Percentiles rank a stretch among this genome's conserved stretches.
These are phyloP conservation scores for Hofmannophila pseudospretella DNA, from an alignment of 2,888 invertebrate genomes.

Conservation along the genomic window DNA sequence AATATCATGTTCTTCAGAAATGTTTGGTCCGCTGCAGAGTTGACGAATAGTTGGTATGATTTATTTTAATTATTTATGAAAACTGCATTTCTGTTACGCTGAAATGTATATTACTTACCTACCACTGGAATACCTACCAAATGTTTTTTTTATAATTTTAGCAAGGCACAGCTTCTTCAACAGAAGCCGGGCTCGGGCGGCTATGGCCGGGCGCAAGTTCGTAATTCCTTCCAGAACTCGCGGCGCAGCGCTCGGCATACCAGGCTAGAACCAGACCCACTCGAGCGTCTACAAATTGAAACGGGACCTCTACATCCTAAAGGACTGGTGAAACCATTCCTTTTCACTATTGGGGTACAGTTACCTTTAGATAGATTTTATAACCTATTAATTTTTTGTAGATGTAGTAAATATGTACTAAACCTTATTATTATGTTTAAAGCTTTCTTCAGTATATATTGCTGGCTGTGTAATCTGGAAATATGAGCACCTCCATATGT, in stretches of 20 bases:
- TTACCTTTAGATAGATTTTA: constrained; percentile 27
- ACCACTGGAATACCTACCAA: no score
- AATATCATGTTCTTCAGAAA: constrained; percentile 57
- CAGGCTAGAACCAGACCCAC: constrained; percentile 44
- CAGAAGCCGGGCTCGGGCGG: constrained; percentile 16
- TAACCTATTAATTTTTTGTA: no score
- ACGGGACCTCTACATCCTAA: constrained; percentile 57
- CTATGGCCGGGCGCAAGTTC: constrained; percentile 39
- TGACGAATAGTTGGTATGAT: constrained; percentile 53
- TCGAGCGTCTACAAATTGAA: constrained; percentile 60
- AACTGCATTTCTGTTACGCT: no score
- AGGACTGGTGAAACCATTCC: constrained; percentile 78
- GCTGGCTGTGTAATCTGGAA: constrained; percentile 2
- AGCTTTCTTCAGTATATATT: not conserved
- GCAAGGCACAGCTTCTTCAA: constrained; percentile 26
- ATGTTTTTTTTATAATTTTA: constrained; percentile 18
- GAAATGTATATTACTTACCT: no score
- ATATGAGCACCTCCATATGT: not conserved
- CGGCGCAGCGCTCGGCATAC: constrained; percentile 39
- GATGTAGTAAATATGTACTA: no score
- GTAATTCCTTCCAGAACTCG: constrained; percentile 55
- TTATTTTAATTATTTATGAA: constrained; percentile 14
- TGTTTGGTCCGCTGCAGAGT: constrained; percentile 54
- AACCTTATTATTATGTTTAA: not conserved
- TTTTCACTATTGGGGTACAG: constrained; percentile 81